Evolutionary conservation across 2,113 vertebrate species (phyloP).

Genomic region (Phaetusa simplex): DNA sequence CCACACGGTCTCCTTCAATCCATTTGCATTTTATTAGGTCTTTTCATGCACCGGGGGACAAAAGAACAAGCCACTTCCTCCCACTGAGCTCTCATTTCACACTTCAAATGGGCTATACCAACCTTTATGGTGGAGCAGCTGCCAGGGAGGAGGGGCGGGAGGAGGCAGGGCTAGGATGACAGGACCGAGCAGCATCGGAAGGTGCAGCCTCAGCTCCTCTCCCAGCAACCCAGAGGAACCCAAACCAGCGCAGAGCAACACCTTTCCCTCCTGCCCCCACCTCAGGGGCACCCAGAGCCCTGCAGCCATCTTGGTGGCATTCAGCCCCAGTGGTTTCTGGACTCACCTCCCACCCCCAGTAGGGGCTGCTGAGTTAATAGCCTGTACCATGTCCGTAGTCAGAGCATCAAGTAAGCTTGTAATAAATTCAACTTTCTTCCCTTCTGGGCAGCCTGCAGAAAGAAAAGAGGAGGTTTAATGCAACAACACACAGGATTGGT

Average conservation of each 20-base stretch:
- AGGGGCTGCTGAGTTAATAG: conserved; percentile 94
- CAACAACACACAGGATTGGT: not conserved
- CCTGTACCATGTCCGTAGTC: conserved; percentile 98
- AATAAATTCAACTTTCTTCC: conserved; percentile 97
- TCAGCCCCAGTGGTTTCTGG: not conserved
- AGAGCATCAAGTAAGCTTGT: conserved; percentile 96
- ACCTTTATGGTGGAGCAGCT: conserved; percentile 49
- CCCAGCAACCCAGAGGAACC: not conserved
- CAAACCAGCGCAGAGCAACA: not conserved
- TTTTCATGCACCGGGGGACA: conserved; percentile 51
- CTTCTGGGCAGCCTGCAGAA: conserved; percentile 91
- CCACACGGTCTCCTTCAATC: conserved; percentile 32
- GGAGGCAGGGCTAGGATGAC: not conserved
- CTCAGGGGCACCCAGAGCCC: not conserved
- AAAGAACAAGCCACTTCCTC: conserved; percentile 61
- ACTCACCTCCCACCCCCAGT: conserved; percentile 96
- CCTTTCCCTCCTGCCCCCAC: not conserved
- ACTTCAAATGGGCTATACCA: conserved; percentile 50
- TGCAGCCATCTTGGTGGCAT: not conserved
- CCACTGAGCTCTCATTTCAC: conserved; percentile 60
- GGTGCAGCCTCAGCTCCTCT: not conserved
- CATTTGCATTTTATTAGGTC: conserved; percentile 66
- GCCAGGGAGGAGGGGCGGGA: not conserved
- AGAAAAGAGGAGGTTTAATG: conserved; percentile 12
- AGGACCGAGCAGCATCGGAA: not conserved